A percentile compares a stretch with the other conserved stretches of the same genome.
Conservation (phyloP, 1,140 invertebrate genomes). For the Drosophila micromelanica region DNA sequence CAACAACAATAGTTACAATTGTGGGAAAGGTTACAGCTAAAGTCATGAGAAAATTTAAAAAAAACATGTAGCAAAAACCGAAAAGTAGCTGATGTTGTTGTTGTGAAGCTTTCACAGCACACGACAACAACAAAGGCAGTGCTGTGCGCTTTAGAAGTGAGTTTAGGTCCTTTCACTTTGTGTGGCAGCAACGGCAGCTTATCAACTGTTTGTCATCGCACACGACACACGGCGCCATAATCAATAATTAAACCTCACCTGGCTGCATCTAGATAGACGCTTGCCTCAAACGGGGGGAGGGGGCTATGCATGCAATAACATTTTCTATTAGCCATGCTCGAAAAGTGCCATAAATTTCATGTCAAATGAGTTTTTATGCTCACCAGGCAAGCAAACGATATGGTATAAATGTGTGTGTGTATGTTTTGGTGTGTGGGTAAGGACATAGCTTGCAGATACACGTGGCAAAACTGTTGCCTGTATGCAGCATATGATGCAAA, state of each 20-base stretch:
- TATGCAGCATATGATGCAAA: conserved; percentile 76
- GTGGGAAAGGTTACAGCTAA: conserved; percentile 76
- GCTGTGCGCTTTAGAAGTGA: conserved; percentile 6
- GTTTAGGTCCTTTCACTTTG: conserved; percentile 63
- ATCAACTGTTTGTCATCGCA: conserved; percentile 51
- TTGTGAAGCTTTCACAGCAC: conserved; percentile 35
- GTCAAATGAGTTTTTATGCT: conserved; percentile 75
- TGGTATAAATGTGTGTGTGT: conserved; percentile 1
- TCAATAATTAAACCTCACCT: conserved; percentile 75
- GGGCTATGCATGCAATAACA: conserved; percentile 3
- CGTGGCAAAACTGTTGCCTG: conserved; percentile 44
- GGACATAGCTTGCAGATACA: conserved; percentile 33
- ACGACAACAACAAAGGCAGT: conserved; percentile 1
- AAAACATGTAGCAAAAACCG: conserved; percentile 43
- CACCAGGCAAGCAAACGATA: conserved; percentile 28
- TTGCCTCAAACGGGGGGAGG: not conserved
- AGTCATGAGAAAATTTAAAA: conserved; percentile 73
- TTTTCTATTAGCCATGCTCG: conserved; percentile 36
- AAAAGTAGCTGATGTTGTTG: not conserved
- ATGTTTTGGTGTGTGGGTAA: not conserved
- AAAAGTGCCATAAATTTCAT: conserved; percentile 65
- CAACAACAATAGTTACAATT: conserved; percentile 55
- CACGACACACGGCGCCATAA: conserved; percentile 54
- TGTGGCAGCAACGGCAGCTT: conserved; percentile 26
- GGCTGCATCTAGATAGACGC: conserved; percentile 66